A percentile compares a stretch with the other conserved stretches of the same genome.
phyloP scores from a whole-genome alignment of 2,113 vertebrate species.

The Astatoreochromis straeleni region DNA sequence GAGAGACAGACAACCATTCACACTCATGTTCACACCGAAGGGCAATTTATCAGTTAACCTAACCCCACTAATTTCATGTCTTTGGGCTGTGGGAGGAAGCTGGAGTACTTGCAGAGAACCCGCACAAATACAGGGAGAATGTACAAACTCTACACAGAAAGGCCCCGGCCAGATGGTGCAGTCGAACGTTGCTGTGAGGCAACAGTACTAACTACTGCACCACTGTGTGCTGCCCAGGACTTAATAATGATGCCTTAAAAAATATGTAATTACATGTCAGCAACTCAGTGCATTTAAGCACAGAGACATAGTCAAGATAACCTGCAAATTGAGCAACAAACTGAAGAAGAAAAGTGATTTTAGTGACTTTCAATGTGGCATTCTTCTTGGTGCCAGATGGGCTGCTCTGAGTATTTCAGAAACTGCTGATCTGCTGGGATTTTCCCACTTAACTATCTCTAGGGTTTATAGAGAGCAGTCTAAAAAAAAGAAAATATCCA shows the following conservation, averaged over 20 bases:
- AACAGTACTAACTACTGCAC: not conserved
- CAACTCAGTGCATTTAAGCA: not conserved
- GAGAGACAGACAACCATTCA: not conserved
- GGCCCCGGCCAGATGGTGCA: not conserved
- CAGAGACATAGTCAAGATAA: not conserved
- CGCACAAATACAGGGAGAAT: not conserved
- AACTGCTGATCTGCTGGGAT: not conserved
- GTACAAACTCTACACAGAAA: not conserved
- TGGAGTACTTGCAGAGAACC: not conserved
- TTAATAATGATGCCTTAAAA: not conserved
- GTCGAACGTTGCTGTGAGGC: not conserved
- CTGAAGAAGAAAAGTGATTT: not conserved
- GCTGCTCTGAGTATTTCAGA: not conserved
- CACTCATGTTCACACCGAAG: not conserved
- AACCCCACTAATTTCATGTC: not conserved
- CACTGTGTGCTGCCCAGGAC: not conserved
- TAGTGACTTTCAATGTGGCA: not conserved
- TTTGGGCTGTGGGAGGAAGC: not conserved
- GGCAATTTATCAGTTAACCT: not conserved
- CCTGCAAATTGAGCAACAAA: not conserved
- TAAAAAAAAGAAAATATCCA: not conserved
- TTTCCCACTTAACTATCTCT: not conserved
- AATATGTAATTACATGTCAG: not conserved
- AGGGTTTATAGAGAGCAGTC: not conserved
- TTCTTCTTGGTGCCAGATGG: not conserved